Conservation (phyloP, 2,888 invertebrate genomes). For the Thyatira batis region DNA sequence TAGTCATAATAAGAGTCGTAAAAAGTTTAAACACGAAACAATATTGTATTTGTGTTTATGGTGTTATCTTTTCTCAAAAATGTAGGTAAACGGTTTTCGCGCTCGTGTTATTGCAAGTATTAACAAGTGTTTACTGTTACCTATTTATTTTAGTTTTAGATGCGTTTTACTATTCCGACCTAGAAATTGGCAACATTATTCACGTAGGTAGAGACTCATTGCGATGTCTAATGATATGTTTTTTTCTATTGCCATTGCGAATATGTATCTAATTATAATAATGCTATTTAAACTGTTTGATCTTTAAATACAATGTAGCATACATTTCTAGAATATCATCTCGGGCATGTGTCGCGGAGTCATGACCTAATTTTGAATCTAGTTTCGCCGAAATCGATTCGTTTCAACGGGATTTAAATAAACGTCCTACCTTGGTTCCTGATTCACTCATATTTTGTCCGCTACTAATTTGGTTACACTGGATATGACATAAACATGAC, state of each 20-base stretch:
- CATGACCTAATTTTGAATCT: not conserved
- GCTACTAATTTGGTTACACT: too few relatives aligned
- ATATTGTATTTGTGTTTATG: slow-evolving; percentile 1
- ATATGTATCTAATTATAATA: too few relatives aligned
- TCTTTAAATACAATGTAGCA: not conserved
- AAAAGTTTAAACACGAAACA: not conserved
- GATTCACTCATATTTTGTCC: not conserved
- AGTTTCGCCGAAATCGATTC: not conserved
- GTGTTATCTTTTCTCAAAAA: not conserved
- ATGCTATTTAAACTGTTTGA: not conserved
- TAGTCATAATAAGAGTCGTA: too few relatives aligned
- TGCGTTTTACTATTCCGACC: not conserved
- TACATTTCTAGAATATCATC: not conserved
- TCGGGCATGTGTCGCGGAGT: not conserved
- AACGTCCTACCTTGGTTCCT: not conserved
- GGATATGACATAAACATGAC: too few relatives aligned
- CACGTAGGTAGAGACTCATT: not conserved
- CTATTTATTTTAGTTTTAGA: not conserved
- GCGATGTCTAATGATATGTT: not conserved
- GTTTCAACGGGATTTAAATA: not conserved
- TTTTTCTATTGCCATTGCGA: too few relatives aligned
- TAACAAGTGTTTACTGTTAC: not conserved
- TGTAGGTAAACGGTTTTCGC: not conserved
- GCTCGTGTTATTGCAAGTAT: slow-evolving; percentile 1
- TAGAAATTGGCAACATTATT: not conserved